These are phyloP conservation scores for Acipenser oxyrinchus DNA, from an alignment of 2,797 vertebrate genomes.

Conservation along the genomic window DNA sequence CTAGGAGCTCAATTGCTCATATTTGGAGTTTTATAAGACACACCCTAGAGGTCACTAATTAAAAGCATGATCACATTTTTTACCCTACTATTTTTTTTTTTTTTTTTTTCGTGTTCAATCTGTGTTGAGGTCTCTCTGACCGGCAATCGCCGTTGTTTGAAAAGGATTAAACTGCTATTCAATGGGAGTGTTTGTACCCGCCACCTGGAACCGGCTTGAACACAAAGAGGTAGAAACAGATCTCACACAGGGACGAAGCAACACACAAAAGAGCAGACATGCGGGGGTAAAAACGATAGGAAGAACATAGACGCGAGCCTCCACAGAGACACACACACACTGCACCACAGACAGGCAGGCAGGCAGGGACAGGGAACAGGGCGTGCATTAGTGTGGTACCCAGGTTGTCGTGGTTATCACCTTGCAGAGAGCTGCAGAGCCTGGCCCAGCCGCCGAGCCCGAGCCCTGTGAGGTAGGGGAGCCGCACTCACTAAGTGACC, in stretches of 20 bases:
- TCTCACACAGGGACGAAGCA: not conserved
- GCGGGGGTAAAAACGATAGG: not conserved
- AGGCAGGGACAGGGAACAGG: constrained; percentile 35
- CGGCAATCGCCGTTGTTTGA: no score
- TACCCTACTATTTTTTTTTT: no score
- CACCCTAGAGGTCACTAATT: no score
- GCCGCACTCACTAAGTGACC: constrained; percentile 60
- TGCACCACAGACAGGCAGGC: not conserved
- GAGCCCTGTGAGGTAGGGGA: constrained; percentile 35
- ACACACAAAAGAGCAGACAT: no score
- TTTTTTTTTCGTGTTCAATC: no score
- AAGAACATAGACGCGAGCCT: not conserved
- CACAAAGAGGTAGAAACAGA: not conserved
- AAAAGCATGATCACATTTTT: no score
- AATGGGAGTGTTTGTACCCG: no score
- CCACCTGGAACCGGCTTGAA: no score
- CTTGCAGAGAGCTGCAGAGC: constrained; percentile 38
- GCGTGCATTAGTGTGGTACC: constrained; percentile 18
- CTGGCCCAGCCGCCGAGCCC: constrained; percentile 25
- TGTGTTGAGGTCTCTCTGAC: no score
- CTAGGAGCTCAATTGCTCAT: no score
- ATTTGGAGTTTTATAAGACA: no score
- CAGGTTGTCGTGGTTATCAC: constrained; percentile 11
- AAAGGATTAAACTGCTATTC: no score
- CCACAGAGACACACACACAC: not conserved